Evolutionary conservation across 2,113 vertebrate species (phyloP).

Genomic region (Myrmophylax atrothorax): DNA sequence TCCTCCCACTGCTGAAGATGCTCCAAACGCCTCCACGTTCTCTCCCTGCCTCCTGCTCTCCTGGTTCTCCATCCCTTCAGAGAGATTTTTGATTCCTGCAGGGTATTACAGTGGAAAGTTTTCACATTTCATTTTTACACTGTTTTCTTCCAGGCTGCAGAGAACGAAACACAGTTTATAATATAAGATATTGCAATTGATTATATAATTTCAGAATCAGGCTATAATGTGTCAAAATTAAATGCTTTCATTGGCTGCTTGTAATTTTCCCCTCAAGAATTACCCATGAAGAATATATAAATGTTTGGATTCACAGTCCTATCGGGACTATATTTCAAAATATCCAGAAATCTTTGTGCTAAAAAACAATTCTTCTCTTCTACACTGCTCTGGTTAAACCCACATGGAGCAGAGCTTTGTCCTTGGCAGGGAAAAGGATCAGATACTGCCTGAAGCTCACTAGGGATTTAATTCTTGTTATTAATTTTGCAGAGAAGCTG

Average conservation of each 20-base stretch:
- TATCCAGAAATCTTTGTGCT: not conserved
- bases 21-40: not conserved
- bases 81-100: not conserved
- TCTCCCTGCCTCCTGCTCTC: not conserved
- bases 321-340: not conserved
- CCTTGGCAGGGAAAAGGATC: slow-evolving; percentile 31
- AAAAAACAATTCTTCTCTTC: not conserved
- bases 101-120: not conserved
- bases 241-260: slow-evolving; percentile 40
- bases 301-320: not conserved
- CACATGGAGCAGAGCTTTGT: not conserved
- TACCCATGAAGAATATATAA: not conserved
- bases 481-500: slow-evolving; percentile 23
- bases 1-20: not conserved
- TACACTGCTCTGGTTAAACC: not conserved
- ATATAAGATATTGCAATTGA: slow-evolving; percentile 9
- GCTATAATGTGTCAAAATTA: not conserved
- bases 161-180: not conserved
- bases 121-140: not conserved
- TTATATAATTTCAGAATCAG: slow-evolving; percentile 20
- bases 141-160: not conserved
- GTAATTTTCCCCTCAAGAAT: slow-evolving; percentile 16
- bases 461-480: slow-evolving; percentile 45
- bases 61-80: not conserved
- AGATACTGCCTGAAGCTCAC: slow-evolving; percentile 28